These are phyloP conservation scores for Troglohyphantes excavatus DNA, from an alignment of 2,888 invertebrate species.

Conservation along the genomic window DNA sequence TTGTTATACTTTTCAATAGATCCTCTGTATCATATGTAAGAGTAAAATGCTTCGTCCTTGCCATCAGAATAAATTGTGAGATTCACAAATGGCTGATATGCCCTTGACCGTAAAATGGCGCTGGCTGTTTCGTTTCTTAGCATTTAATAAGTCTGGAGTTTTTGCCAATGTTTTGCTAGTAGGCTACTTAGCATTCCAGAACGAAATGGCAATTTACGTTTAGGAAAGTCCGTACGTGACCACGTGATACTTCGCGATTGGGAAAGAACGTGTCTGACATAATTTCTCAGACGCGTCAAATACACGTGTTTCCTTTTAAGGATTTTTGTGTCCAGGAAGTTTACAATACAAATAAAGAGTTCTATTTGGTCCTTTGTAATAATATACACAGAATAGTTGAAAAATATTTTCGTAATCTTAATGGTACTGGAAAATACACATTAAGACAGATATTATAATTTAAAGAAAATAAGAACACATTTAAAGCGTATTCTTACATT, in stretches of 20 bases:
- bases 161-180: not conserved
- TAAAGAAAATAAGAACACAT: no score
- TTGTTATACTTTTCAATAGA: not conserved
- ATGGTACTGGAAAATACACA: no score
- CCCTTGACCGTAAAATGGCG: constrained; percentile 53
- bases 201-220: not conserved
- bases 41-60: constrained; percentile 49
- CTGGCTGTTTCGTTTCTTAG: constrained; percentile 18
- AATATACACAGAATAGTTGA: no score
- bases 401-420: no score
- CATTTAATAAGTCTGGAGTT: constrained; percentile 11
- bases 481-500: no score
- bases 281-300: constrained; percentile 14
- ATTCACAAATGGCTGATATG: constrained; percentile 13
- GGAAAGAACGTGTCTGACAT: constrained; percentile 12
- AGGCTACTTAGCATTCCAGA: constrained; percentile 19
- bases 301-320: not conserved
- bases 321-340: constrained; percentile 5
- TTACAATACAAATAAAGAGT: not conserved
- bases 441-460: no score
- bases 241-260: constrained; percentile 8
- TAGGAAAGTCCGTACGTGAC: not conserved
- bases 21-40: not conserved
- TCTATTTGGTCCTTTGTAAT: not conserved
- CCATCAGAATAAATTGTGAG: constrained; percentile 3